Percentiles rank a stretch among this genome's conserved stretches.
phyloP scores from a whole-genome alignment of 2,113 vertebrate genomes.

The Equus quagga region DNA sequence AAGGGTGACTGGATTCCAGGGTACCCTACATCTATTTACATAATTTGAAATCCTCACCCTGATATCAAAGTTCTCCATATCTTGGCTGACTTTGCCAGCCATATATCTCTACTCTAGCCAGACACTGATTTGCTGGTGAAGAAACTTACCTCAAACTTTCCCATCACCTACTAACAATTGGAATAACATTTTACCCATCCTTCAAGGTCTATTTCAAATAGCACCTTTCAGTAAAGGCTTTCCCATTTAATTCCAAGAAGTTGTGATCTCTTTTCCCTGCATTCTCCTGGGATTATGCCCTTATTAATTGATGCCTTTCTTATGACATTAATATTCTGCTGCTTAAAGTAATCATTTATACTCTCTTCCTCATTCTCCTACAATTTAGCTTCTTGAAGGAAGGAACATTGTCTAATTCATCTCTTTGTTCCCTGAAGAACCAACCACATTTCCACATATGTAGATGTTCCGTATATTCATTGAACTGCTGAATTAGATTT shows the following conservation, averaged over 20 bases:
- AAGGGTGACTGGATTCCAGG: neutral
- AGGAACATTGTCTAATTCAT: neutral
- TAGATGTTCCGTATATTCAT: neutral
- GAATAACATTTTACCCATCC: neutral
- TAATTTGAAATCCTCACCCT: neutral
- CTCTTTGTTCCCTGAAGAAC: neutral
- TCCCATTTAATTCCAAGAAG: neutral
- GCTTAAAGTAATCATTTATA: neutral
- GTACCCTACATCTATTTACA: neutral
- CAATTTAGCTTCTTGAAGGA: neutral
- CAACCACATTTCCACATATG: neutral
- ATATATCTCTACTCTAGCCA: neutral
- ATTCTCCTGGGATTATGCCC: neutral
- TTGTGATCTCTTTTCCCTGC: constrained; percentile 9
- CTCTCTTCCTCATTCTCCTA: neutral
- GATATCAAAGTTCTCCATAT: neutral
- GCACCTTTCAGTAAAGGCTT: neutral
- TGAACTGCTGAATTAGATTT: neutral
- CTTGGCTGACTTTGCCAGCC: neutral
- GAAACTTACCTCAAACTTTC: neutral
- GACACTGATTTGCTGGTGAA: neutral
- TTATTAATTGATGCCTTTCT: neutral
- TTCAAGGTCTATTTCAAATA: neutral
- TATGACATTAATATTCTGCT: neutral
- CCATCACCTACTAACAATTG: neutral